Conservation (phyloP, 2,888 invertebrate species). For the Pandemis heparana region DNA sequence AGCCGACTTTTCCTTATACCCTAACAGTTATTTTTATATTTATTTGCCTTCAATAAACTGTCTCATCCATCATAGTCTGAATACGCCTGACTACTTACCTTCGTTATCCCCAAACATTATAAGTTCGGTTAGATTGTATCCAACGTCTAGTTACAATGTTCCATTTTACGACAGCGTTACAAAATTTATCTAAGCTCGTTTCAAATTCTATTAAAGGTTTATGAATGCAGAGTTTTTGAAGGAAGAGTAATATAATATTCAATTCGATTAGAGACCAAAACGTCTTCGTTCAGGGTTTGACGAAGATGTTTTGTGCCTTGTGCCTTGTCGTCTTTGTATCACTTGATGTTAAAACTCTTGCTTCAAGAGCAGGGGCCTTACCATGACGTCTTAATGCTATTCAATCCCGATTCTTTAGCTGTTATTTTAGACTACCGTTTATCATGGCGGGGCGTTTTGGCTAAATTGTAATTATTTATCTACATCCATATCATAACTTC, state of each 20-base stretch:
- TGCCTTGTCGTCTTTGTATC: constrained; percentile 28
- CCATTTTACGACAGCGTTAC: not conserved
- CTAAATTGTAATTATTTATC: too few relatives aligned
- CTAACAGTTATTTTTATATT: not conserved
- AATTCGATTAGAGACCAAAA: not conserved
- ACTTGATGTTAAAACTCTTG: constrained; percentile 50
- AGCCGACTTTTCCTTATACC: not conserved
- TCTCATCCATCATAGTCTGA: constrained; percentile 5
- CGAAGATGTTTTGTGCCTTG: not conserved
- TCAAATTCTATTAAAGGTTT: constrained; percentile 10
- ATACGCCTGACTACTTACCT: constrained; percentile 8
- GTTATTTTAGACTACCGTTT: too few relatives aligned
- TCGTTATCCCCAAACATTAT: not conserved
- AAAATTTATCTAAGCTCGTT: constrained; percentile 13
- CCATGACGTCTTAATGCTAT: too few relatives aligned
- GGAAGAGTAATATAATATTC: constrained; percentile 6
- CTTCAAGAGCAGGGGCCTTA: constrained; percentile 48
- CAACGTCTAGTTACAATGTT: not conserved
- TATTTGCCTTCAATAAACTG: constrained; percentile 5
- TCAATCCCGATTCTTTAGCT: too few relatives aligned
- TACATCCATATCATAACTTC: too few relatives aligned
- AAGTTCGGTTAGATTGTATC: not conserved
- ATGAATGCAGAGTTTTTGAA: constrained; percentile 5
- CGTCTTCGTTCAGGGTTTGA: not conserved
- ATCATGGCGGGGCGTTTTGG: too few relatives aligned